These are phyloP conservation scores for Ianthella basta DNA, from an alignment of 37 sponge, comb jelly and placozoan species.

Conservation along the genomic window DNA sequence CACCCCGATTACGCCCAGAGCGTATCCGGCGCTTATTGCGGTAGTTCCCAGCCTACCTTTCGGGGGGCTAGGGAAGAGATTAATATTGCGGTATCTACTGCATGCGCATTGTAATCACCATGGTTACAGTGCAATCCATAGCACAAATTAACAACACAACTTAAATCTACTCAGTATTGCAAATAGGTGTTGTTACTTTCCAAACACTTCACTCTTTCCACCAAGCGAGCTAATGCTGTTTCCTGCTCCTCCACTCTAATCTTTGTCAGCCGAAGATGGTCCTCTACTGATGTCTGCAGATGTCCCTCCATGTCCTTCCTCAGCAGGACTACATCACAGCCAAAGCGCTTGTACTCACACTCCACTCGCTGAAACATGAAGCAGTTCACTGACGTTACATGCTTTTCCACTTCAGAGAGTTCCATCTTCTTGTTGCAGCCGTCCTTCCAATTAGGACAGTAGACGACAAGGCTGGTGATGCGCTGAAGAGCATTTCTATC, in stretches of 20 bases:
- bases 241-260: constrained; percentile 33
- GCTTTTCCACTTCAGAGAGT: constrained; percentile 33
- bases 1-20: too few species aligned
- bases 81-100: too few species aligned
- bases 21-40: too few species aligned
- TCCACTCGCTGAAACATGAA: constrained; percentile 25
- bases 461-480: constrained; percentile 46
- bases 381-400: constrained; percentile 35
- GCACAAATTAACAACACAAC: too few species aligned
- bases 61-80: too few species aligned
- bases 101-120: too few species aligned
- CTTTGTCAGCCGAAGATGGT: constrained; percentile 43
- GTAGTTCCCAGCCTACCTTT: too few species aligned
- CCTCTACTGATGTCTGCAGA: constrained; percentile 16
- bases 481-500: constrained; percentile 37
- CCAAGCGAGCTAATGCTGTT: too few species aligned
- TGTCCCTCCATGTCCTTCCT: constrained; percentile 53
- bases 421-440: constrained; percentile 40
- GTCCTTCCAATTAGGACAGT: constrained; percentile 47
- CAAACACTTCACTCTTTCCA: too few species aligned
- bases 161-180: too few species aligned
- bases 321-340: constrained; percentile 46
- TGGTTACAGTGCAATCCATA: too few species aligned
- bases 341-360: constrained; percentile 45
- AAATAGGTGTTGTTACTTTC: too few species aligned